A percentile compares a stretch with the other conserved stretches of the same genome.
Conservation (phyloP, 2,113 vertebrate genomes). For the Oncorhynchus clarkii region DNA sequence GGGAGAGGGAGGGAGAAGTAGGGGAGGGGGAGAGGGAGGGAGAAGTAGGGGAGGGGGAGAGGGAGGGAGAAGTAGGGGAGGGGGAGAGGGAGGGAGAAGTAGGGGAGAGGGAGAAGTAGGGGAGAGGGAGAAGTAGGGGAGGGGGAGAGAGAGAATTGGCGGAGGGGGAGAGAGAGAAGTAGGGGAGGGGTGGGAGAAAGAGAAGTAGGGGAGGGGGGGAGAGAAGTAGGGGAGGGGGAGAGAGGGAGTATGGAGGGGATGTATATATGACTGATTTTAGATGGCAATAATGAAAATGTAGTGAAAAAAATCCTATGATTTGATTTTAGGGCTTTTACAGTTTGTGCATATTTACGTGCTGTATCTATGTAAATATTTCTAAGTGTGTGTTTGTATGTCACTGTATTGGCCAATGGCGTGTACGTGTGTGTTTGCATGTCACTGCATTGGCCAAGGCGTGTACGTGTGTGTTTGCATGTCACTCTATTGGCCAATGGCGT, state of each 20-base stretch:
- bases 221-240: too few species aligned
- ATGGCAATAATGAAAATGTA: too few species aligned
- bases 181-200: accelerated
- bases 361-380: too few species aligned
- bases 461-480: too few species aligned
- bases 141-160: too few species aligned
- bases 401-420: not conserved
- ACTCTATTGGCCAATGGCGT: not conserved
- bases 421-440: not conserved
- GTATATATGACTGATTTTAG: too few species aligned
- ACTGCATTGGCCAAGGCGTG: too few species aligned
- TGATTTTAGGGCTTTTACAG: too few species aligned
- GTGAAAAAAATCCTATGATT: too few species aligned
- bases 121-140: too few species aligned
- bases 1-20: accelerated
- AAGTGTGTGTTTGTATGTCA: not conserved
- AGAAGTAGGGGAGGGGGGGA: accelerated
- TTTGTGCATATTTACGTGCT: not conserved
- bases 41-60: accelerated
- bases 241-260: not conserved
- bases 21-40: accelerated
- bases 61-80: accelerated
- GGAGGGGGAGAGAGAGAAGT: accelerated
- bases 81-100: accelerated
- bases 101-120: accelerated